These are phyloP conservation scores for Eupithecia centaureata DNA, from an alignment of 2,888 invertebrate species.

Conservation along the genomic window DNA sequence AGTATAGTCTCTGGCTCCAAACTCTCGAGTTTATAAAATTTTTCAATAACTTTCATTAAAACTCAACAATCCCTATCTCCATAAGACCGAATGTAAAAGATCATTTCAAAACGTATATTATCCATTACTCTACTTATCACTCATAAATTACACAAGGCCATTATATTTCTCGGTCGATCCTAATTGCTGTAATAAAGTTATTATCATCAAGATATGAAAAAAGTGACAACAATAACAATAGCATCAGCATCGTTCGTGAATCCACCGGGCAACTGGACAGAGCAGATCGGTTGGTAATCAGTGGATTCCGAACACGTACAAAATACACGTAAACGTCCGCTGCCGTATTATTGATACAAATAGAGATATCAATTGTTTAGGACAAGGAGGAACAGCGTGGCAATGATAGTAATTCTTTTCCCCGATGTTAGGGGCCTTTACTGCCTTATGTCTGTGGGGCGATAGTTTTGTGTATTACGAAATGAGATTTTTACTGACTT, in stretches of 20 bases:
- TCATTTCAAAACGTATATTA: no score
- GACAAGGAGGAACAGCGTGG: slow-evolving; percentile 74
- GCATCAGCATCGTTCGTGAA: background rate
- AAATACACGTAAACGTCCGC: slow-evolving; percentile 79
- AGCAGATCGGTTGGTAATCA: slow-evolving; percentile 52
- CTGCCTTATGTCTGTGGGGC: slow-evolving; percentile 61
- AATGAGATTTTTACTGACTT: slow-evolving; percentile 63
- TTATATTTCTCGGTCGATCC: background rate
- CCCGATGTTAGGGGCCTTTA: slow-evolving; percentile 63
- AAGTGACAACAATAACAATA: background rate
- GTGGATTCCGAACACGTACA: slow-evolving; percentile 77
- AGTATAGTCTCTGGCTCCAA: no score
- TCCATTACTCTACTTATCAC: no score
- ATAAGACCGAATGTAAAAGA: no score
- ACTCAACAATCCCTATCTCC: no score
- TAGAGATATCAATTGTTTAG: slow-evolving; percentile 83
- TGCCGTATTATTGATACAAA: slow-evolving; percentile 82
- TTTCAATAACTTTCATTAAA: no score
- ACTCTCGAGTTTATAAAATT: no score
- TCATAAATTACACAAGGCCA: no score
- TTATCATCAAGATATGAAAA: background rate
- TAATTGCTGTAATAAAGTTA: background rate
- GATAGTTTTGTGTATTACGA: slow-evolving; percentile 59
- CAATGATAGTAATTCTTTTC: slow-evolving; percentile 71
- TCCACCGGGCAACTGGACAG: background rate